Conservation (phyloP, 2,888 invertebrate genomes). For the Athetis lepigone region DNA sequence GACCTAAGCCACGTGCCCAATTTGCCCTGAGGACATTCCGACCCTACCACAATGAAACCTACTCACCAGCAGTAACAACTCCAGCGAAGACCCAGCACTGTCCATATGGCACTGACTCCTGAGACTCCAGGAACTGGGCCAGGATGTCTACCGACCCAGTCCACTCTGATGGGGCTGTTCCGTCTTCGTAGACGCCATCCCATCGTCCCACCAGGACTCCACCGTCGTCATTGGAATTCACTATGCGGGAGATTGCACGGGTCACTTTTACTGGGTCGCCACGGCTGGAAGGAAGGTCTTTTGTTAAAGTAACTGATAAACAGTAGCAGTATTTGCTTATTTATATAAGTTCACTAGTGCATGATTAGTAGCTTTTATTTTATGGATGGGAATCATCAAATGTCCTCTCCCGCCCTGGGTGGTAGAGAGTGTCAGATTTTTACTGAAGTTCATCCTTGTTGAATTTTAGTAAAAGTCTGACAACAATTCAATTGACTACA, state of each 20-base stretch:
- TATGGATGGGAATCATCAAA: too few relatives aligned
- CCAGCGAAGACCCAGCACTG: conserved; percentile 98
- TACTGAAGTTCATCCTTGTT: too few relatives aligned
- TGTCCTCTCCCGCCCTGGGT: too few relatives aligned
- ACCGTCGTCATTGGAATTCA: conserved; percentile 93
- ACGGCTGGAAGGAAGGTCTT: conserved; percentile 77
- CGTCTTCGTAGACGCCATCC: conserved; percentile 94
- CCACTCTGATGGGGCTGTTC: conserved; percentile 95
- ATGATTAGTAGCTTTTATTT: too few relatives aligned
- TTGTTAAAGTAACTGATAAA: neutral
- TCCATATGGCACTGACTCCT: conserved; percentile 93
- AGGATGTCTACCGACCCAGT: conserved; percentile 95
- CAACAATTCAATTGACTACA: too few relatives aligned
- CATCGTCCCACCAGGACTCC: conserved; percentile 94
- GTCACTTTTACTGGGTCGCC: conserved; percentile 93
- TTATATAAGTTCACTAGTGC: too few relatives aligned
- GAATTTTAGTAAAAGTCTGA: too few relatives aligned
- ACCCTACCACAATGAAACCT: too few relatives aligned
- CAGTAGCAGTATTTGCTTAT: too few relatives aligned
- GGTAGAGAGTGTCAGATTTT: too few relatives aligned
- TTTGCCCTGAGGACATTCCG: too few relatives aligned
- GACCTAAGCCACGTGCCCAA: too few relatives aligned
- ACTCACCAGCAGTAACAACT: conserved; percentile 93
- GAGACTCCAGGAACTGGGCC: conserved; percentile 92
- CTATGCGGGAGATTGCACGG: conserved; percentile 93